These are phyloP conservation scores for Danaus plexippus DNA, from an alignment of 1,140 invertebrate genomes.

Conservation along the genomic window DNA sequence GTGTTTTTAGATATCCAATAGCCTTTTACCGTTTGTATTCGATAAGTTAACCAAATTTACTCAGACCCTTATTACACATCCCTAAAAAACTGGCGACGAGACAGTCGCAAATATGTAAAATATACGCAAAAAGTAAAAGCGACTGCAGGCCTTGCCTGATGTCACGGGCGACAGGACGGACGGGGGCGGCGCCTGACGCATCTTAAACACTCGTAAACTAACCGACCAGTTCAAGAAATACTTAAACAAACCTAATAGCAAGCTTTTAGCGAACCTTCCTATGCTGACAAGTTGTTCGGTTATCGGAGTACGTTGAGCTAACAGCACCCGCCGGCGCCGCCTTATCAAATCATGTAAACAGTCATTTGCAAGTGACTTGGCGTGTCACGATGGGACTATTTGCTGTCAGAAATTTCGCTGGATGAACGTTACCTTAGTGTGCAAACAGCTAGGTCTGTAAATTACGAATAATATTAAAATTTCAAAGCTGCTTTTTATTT, in stretches of 20 bases:
- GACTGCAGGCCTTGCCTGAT: slow-evolving; percentile 46
- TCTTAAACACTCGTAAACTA: slow-evolving; percentile 34
- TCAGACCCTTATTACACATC: slow-evolving; percentile 57
- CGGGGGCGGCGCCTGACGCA: slow-evolving; percentile 51
- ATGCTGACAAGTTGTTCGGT: slow-evolving; percentile 37
- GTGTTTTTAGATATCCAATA: slow-evolving; percentile 30
- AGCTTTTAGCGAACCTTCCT: slow-evolving; percentile 58
- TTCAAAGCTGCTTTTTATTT: slow-evolving; percentile 6
- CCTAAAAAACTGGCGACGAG: slow-evolving; percentile 65
- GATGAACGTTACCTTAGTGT: slow-evolving; percentile 39
- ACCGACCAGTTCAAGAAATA: slow-evolving; percentile 44
- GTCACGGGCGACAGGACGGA: slow-evolving; percentile 66
- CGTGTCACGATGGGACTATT: slow-evolving; percentile 49
- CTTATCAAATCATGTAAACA: slow-evolving; percentile 62
- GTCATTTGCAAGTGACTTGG: slow-evolving; percentile 55
- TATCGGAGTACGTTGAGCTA: slow-evolving; percentile 42
- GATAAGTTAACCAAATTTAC: slow-evolving; percentile 57
- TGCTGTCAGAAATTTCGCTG: slow-evolving; percentile 53
- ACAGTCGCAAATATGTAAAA: slow-evolving; percentile 66
- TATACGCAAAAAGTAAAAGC: slow-evolving; percentile 59
- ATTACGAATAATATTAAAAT: slow-evolving; percentile 23
- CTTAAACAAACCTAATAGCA: slow-evolving; percentile 47
- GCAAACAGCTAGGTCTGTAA: no score
- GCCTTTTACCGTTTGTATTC: slow-evolving; percentile 33
- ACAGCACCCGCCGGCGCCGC: slow-evolving; percentile 59